phyloP scores from a whole-genome alignment of 2,113 vertebrate species.

The Pteropus alecto region DNA sequence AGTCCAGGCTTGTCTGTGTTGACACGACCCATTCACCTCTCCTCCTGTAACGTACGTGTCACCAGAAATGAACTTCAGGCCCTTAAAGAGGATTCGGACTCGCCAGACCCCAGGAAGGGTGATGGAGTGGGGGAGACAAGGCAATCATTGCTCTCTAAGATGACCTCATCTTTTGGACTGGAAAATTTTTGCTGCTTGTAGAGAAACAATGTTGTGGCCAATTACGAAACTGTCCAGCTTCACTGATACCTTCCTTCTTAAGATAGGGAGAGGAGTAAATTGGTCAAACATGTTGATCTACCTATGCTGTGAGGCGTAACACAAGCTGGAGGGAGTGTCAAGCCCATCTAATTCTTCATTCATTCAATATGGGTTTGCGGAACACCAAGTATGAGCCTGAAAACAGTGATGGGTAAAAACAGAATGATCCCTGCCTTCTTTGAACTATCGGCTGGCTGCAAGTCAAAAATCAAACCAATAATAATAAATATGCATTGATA shows the following conservation, averaged over 20 bases:
- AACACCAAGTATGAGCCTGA: neutral
- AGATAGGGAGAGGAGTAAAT: neutral
- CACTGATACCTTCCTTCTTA: neutral
- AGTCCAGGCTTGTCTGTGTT: neutral
- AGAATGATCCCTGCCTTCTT: neutral
- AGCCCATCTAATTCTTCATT: neutral
- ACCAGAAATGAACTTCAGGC: neutral
- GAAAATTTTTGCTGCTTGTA: neutral
- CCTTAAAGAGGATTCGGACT: slow-evolving; percentile 9
- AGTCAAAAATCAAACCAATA: neutral
- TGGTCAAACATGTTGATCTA: neutral
- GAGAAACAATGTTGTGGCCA: neutral
- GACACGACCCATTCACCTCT: neutral
- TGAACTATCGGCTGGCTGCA: neutral
- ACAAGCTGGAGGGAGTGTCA: neutral
- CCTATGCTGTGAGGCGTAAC: neutral
- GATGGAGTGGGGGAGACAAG: neutral
- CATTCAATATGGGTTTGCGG: neutral
- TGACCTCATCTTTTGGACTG: slow-evolving; percentile 17
- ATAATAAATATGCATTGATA: neutral
- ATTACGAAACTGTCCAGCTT: neutral
- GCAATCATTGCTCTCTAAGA: neutral
- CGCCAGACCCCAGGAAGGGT: neutral
- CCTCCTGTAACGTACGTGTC: neutral
- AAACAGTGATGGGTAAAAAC: neutral